phyloP scores from a whole-genome alignment of 2,888 invertebrate genomes.

The Aleiodes testaceus region DNA sequence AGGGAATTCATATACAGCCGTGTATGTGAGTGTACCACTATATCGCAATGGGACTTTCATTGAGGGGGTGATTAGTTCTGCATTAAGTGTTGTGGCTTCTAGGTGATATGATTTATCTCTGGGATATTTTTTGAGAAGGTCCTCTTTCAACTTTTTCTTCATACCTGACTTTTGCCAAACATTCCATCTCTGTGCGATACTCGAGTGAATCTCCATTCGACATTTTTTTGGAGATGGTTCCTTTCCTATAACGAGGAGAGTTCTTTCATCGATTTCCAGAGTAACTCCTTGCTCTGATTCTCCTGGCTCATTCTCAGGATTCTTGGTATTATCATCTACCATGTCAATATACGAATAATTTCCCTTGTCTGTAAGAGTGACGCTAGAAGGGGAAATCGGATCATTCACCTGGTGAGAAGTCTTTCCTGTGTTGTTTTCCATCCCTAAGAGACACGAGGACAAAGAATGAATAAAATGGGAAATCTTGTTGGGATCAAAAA shows the following conservation, averaged over 20 bases:
- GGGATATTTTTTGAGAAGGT: conserved; percentile 5
- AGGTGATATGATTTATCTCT: not conserved
- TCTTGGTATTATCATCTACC: no score
- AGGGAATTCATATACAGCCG: no score
- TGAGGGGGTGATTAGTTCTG: not conserved
- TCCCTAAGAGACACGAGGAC: no score
- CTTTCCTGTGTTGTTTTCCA: no score
- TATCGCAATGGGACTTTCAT: not conserved
- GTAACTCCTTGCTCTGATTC: not conserved
- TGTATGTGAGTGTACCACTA: no score
- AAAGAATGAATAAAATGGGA: no score
- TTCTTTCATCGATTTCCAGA: not conserved
- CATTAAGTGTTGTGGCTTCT: not conserved
- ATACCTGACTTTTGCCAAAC: not conserved
- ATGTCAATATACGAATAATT: no score
- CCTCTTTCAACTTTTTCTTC: conserved; percentile 1
- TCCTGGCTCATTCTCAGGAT: not conserved
- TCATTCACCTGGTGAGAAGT: no score
- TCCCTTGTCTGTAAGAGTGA: no score
- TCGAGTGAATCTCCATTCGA: not conserved
- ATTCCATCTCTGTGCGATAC: conserved; percentile 1
- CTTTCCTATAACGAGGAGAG: conserved; percentile 5
- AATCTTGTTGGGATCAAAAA: no score
- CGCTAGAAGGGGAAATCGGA: no score
- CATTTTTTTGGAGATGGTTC: not conserved